Conservation (phyloP, 1,140 invertebrate genomes). For the Berghia stephanieae region DNA sequence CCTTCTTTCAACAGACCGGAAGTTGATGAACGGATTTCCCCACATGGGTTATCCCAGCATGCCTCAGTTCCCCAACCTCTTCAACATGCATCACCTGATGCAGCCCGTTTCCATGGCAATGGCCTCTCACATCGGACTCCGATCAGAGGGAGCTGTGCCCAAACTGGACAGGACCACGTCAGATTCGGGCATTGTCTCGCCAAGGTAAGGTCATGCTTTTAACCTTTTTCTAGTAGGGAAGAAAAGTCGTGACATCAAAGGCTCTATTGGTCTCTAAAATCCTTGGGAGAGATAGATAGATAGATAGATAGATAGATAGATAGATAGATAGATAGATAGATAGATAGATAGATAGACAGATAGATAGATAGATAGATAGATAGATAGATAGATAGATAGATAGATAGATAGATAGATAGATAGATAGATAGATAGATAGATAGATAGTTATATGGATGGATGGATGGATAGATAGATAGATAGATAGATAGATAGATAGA, state of each 20-base stretch:
- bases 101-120: slow-evolving; percentile 31
- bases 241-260: not conserved
- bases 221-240: not conserved
- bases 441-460: too few relatives aligned
- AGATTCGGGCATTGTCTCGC: slow-evolving; percentile 23
- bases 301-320: not conserved
- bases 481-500: too few relatives aligned
- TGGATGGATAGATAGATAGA: too few relatives aligned
- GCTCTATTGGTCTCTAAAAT: not conserved
- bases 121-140: slow-evolving; percentile 27
- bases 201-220: not conserved
- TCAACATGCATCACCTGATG: slow-evolving; percentile 30
- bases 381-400: too few relatives aligned
- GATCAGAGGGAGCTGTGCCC: slow-evolving; percentile 1
- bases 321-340: not conserved
- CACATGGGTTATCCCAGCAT: slow-evolving; percentile 22
- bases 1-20: too few relatives aligned
- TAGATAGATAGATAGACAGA: not conserved
- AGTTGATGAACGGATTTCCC: slow-evolving; percentile 30
- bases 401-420: too few relatives aligned
- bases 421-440: too few relatives aligned
- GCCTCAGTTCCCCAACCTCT: slow-evolving; percentile 30
- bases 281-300: not conserved
- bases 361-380: not conserved
- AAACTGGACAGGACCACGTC: slow-evolving; percentile 24